Evolutionary conservation across 1,140 invertebrate species (phyloP), one percentile per base, ranked within the genome.

Genomic region (Megalonaias nervosa): DNA sequence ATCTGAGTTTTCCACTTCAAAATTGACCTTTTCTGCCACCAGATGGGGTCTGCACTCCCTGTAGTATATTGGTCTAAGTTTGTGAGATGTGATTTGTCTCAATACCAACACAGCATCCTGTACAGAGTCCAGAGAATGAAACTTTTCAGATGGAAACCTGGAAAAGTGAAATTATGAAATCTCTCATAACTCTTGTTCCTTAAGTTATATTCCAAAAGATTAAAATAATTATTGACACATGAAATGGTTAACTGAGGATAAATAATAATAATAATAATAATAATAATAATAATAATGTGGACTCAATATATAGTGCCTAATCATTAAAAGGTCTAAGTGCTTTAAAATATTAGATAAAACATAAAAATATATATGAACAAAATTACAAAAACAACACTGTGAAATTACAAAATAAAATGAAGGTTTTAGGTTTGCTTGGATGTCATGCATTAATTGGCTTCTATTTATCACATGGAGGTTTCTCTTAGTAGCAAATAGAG

Each of bases 91-190:
- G 88, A 97, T 94, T 85, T 94, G 93, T 79, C 96, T 91, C 80
- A 98, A 91, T 55, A 98, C 83, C 87, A 96, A 94, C 23, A 97
- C 88, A 17, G 93, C 95, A 92, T 98, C 97, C 61, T 93, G 91
- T 69, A 92, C 89, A 81, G 94, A 95, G 82, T 97, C 95, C 74
- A 97, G 87, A 67, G 92, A 91, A 86, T 94, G 93, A 4, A 97
- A 82, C 92, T 97, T 98, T 87, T 96, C 95, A 80, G 95, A 94
- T 2, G 96, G 95, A 79, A 97, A 92, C 74, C 90, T 91, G 71
- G 13, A 74, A 79, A 58, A 71, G 65, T 21, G 12, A 69, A 73
- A 15, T 60, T 58, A 15, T 60, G 14, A 21, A 2, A 19, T 16
- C 55, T 23, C 31, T 23, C 19, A 31, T 21, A 67, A 67, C 1